Evolutionary conservation across 2,113 vertebrate species (phyloP).

Genomic region (Carettochelys insculpta): DNA sequence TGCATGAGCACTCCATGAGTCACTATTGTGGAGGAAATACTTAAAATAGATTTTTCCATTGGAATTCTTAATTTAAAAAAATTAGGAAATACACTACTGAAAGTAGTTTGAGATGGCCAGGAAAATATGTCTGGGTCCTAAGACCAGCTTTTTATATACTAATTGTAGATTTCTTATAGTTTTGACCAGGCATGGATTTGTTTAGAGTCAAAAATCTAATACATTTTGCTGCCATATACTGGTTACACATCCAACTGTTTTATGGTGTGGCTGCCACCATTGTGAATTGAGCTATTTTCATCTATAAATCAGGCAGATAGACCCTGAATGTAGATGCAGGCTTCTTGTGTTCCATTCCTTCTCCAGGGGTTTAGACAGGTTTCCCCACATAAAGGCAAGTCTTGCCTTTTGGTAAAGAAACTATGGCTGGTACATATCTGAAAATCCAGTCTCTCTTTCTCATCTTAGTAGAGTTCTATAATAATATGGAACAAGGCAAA

Average conservation of each 20-base stretch:
- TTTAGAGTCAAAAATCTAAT: background rate
- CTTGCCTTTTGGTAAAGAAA: background rate
- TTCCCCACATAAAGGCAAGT: background rate
- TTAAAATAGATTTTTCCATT: background rate
- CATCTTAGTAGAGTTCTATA: background rate
- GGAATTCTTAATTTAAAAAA: background rate
- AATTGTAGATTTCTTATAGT: background rate
- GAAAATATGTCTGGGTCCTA: background rate
- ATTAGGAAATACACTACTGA: background rate
- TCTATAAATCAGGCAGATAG: background rate
- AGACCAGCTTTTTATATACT: background rate
- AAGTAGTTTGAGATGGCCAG: background rate
- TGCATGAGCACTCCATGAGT: background rate
- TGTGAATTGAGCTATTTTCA: background rate
- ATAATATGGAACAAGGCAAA: background rate
- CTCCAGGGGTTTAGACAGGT: background rate
- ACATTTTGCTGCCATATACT: conserved; percentile 7
- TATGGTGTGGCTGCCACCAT: background rate
- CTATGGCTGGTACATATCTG: background rate
- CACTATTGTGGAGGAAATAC: background rate
- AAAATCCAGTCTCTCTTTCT: background rate
- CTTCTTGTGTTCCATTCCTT: background rate
- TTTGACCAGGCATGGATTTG: conserved; percentile 17
- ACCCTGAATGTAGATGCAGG: background rate
- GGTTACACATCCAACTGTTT: background rate